These are phyloP conservation scores for Hydrochoerus hydrochaeris DNA, from an alignment of 2,113 vertebrate genomes.

Conservation along the genomic window DNA sequence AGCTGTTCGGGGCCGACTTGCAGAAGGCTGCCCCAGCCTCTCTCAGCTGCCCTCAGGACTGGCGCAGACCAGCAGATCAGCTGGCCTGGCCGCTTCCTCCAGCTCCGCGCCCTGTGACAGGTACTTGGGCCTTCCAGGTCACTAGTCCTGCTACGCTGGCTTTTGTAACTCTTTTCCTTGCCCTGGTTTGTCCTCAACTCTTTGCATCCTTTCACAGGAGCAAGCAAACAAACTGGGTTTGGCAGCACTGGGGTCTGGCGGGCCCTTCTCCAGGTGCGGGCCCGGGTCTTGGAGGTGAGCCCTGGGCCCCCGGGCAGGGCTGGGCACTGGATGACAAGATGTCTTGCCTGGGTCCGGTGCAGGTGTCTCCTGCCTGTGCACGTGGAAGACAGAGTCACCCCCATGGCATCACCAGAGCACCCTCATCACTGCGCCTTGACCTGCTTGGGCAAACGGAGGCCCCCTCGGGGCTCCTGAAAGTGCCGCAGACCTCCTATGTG, in stretches of 20 bases:
- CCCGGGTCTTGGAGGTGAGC: fast-evolving
- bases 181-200: too few relatives aligned
- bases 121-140: neutral
- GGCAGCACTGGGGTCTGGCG: neutral
- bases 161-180: neutral
- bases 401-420: fast-evolving
- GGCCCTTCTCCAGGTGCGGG: neutral
- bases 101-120: neutral
- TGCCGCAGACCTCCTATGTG: fast-evolving
- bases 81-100: neutral
- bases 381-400: fast-evolving
- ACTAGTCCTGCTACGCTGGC: neutral
- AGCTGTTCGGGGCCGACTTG: neutral
- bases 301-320: too few relatives aligned
- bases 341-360: neutral
- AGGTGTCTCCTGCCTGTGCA: neutral
- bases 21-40: neutral
- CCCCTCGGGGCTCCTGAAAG: fast-evolving
- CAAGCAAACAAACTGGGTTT: neutral
- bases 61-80: neutral
- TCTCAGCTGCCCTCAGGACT: too few relatives aligned
- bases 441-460: neutral
- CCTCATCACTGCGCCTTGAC: fast-evolving
- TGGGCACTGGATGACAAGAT: fast-evolving
- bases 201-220: neutral